Percentiles rank a stretch among this genome's conserved stretches.
Conservation (phyloP, 2,888 invertebrate species). For the Drosophila mayaguana region DNA sequence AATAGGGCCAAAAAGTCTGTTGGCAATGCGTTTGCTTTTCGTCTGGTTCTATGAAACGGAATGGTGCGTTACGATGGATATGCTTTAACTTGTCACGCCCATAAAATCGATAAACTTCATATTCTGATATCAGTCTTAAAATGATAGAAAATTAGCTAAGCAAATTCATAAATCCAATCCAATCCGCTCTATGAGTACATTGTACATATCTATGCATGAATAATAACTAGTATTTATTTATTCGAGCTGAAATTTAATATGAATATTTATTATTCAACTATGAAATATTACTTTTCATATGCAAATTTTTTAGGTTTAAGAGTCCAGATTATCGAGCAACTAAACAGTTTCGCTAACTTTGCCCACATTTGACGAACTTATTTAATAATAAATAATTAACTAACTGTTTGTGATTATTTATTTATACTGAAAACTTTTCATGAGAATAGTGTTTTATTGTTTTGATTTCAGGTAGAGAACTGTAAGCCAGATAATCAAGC, state of each 20-base stretch:
- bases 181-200: too few relatives aligned
- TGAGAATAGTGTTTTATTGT: background rate
- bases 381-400: background rate
- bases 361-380: too few relatives aligned
- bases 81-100: background rate
- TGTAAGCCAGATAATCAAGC: background rate
- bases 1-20: slow-evolving; percentile 55
- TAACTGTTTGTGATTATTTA: background rate
- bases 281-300: background rate
- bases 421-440: background rate
- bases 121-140: background rate
- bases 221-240: too few relatives aligned
- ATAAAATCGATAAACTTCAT: slow-evolving; percentile 2
- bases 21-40: background rate
- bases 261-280: background rate
- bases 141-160: background rate
- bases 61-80: background rate
- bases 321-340: too few relatives aligned
- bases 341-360: too few relatives aligned
- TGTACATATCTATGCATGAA: too few relatives aligned
- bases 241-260: too few relatives aligned
- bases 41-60: background rate
- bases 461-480: background rate
- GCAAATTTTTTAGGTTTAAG: too few relatives aligned
- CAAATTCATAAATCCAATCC: background rate